Conservation (phyloP, 2,888 invertebrate species). For the Oscheius sp. region DNA sequence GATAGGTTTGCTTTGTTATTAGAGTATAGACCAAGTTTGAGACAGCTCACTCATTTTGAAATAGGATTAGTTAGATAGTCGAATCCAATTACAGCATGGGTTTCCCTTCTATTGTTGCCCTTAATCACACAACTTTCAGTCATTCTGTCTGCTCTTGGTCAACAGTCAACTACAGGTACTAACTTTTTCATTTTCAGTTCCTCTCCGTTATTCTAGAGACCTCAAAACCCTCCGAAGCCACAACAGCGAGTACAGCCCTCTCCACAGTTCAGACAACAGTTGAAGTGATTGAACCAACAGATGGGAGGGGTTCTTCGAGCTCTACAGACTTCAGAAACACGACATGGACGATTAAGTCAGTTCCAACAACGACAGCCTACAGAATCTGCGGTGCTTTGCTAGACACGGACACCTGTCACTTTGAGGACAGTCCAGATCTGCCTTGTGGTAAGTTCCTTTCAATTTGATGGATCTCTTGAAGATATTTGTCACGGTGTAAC, state of each 20-base stretch:
- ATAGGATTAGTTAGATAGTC: too few relatives aligned
- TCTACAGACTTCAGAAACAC: not conserved
- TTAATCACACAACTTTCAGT: conserved; percentile 1
- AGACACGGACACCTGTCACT: conserved; percentile 18
- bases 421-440: conserved; percentile 10
- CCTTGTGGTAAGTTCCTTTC: conserved; percentile 8
- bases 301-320: not conserved
- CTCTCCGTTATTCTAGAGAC: not conserved
- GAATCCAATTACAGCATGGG: too few relatives aligned
- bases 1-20: not conserved
- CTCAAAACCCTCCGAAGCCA: not conserved
- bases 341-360: not conserved
- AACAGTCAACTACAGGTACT: conserved; percentile 9
- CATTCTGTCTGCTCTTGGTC: not conserved
- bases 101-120: not conserved
- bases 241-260: not conserved
- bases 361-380: not conserved
- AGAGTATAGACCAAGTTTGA: too few relatives aligned
- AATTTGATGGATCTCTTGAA: conserved; percentile 1
- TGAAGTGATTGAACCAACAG: not conserved
- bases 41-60: too few relatives aligned
- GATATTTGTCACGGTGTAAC: conserved; percentile 12
- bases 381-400: conserved; percentile 12
- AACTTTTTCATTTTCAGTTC: not conserved
- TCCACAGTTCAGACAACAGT: not conserved